phyloP scores from a whole-genome alignment of 2,113 vertebrate genomes.

The Syngnathoides biaculeatus region DNA sequence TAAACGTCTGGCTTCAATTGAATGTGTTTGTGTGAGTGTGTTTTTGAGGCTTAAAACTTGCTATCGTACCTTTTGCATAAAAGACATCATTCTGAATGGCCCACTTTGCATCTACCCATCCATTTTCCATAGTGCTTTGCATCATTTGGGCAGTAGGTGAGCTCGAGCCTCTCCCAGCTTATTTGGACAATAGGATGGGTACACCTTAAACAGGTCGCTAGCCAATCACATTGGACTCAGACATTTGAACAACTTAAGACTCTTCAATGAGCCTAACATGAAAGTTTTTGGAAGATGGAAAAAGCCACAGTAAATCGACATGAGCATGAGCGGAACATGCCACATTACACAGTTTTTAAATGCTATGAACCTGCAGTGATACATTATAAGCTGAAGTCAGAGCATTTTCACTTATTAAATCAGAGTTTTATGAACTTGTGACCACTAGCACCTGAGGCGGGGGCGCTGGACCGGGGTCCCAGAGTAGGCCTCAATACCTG shows the following conservation, averaged over 20 bases:
- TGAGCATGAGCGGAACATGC: background rate
- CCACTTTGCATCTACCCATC: background rate
- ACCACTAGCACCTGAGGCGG: constrained; percentile 49
- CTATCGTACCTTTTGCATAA: too few species aligned
- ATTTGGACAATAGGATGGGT: background rate
- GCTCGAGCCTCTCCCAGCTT: background rate
- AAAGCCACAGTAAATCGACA: too few species aligned
- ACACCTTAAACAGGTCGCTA: background rate
- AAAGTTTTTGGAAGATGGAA: background rate
- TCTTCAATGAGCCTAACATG: background rate
- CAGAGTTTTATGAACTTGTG: constrained; percentile 39
- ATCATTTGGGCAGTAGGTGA: background rate
- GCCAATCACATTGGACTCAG: background rate
- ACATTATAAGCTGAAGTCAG: background rate
- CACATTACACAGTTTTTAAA: background rate
- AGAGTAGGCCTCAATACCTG: constrained; percentile 66
- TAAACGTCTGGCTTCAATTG: too few species aligned
- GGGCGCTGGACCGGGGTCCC: constrained; percentile 41
- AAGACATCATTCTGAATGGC: background rate
- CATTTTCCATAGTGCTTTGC: background rate
- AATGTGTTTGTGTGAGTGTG: too few species aligned
- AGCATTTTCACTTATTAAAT: constrained; percentile 21
- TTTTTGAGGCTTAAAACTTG: too few species aligned
- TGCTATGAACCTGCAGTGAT: background rate
- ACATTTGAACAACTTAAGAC: background rate